Evolutionary conservation across 2,888 invertebrate genomes (phyloP).

Genomic region (Melipona bicolor): DNA sequence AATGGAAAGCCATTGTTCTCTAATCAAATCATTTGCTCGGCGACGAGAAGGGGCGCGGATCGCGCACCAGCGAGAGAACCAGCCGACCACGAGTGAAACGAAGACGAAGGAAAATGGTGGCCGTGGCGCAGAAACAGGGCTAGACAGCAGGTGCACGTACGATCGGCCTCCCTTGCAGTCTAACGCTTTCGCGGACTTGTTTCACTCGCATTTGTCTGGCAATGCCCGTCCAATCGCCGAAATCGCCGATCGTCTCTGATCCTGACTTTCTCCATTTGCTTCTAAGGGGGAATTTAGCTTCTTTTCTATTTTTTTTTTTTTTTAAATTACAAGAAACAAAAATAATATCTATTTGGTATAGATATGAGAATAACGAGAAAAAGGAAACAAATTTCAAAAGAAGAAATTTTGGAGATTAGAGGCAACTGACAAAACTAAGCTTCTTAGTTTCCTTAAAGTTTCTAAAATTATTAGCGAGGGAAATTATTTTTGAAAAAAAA

Average conservation of each 20-base stretch:
- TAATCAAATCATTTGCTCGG: slow-evolving; percentile 84
- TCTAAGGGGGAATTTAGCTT: too few species aligned
- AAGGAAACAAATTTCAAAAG: too few species aligned
- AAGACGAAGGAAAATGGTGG: slow-evolving; percentile 47
- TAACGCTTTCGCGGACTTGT: slow-evolving; percentile 15
- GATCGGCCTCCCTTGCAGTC: background rate
- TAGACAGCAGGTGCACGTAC: slow-evolving; percentile 22
- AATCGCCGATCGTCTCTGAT: background rate
- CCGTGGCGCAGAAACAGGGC: slow-evolving; percentile 24
- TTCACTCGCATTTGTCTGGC: background rate
- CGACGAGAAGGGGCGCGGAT: slow-evolving; percentile 71
- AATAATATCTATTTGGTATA: too few species aligned
- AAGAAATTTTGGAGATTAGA: too few species aligned
- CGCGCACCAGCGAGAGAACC: slow-evolving; percentile 44
- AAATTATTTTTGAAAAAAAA: too few species aligned
- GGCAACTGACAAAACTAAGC: too few species aligned
- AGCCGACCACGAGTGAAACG: slow-evolving; percentile 26
- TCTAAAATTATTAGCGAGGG: too few species aligned
- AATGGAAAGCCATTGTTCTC: slow-evolving; percentile 84
- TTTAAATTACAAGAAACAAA: too few species aligned
- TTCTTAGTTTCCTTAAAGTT: too few species aligned
- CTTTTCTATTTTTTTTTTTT: too few species aligned
- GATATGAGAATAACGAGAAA: too few species aligned
- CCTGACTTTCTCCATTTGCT: background rate
- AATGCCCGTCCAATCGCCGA: background rate